A percentile compares a stretch with the other conserved stretches of the same genome.
These are phyloP conservation scores for Drosophila conformis DNA, from an alignment of 2,888 invertebrate genomes.

Conservation along the genomic window DNA sequence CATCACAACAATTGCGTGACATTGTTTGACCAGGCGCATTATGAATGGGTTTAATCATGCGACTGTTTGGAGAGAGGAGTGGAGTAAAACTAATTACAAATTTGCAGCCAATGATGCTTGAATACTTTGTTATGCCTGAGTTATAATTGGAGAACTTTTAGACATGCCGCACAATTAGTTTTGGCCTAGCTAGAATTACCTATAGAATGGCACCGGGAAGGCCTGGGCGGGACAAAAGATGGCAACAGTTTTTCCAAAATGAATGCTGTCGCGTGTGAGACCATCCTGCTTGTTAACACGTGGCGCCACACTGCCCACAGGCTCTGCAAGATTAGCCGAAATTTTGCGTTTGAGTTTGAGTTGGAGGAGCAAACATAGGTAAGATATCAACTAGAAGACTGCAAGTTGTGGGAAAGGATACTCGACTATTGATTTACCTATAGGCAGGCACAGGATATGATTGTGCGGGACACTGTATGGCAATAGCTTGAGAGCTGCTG, in stretches of 20 bases:
- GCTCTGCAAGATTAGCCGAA: slow-evolving; percentile 75
- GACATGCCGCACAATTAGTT: slow-evolving; percentile 15
- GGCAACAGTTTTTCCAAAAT: slow-evolving; percentile 86
- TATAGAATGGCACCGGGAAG: slow-evolving; percentile 86
- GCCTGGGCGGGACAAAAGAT: slow-evolving; percentile 89
- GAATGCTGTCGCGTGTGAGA: slow-evolving; percentile 87
- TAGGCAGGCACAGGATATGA: slow-evolving; percentile 88
- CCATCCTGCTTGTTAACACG: slow-evolving; percentile 90
- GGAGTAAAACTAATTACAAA: slow-evolving; percentile 53
- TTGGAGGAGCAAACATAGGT: neutral
- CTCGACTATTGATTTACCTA: slow-evolving; percentile 84
- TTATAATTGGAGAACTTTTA: slow-evolving; percentile 50
- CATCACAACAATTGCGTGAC: slow-evolving; percentile 47
- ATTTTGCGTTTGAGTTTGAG: neutral
- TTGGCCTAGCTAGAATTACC: slow-evolving; percentile 78
- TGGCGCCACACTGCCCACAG: slow-evolving; percentile 86
- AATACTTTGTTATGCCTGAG: slow-evolving; percentile 37
- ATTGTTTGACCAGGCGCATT: slow-evolving; percentile 24
- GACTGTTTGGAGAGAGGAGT: neutral
- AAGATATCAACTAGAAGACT: neutral
- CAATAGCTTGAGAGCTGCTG: slow-evolving; percentile 84
- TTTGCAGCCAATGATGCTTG: slow-evolving; percentile 63
- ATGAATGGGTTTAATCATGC: slow-evolving; percentile 54
- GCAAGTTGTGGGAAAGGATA: slow-evolving; percentile 19
- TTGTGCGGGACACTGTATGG: slow-evolving; percentile 91